Conservation (phyloP, 2,797 vertebrate species). For the Microhierax caerulescens region DNA sequence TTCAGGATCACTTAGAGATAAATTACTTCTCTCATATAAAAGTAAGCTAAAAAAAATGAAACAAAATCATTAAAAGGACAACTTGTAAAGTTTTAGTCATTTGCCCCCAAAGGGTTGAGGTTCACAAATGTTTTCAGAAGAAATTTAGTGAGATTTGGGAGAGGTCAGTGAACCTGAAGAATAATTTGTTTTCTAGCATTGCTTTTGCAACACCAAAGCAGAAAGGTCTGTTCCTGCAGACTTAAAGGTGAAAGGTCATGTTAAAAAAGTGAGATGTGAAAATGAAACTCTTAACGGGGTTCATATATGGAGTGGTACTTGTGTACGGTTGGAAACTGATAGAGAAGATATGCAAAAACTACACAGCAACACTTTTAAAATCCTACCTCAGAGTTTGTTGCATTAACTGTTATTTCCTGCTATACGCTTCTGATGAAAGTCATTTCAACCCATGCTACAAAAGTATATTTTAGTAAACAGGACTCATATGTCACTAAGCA, state of each 20-base stretch:
- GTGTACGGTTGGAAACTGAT: background rate
- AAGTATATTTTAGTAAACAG: background rate
- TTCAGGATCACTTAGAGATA: background rate
- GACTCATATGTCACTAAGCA: background rate
- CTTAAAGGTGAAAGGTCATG: background rate
- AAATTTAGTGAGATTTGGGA: background rate
- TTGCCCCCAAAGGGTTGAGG: background rate
- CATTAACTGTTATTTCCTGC: background rate
- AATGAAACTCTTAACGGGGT: background rate
- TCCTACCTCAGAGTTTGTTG: background rate
- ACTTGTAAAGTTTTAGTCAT: background rate
- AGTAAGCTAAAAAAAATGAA: background rate
- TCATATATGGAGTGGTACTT: background rate
- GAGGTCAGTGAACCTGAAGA: background rate
- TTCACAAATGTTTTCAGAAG: background rate
- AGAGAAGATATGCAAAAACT: background rate
- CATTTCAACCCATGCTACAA: background rate
- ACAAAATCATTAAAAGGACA: background rate
- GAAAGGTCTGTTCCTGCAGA: background rate
- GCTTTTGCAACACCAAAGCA: background rate
- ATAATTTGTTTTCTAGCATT: background rate
- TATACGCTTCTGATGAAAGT: background rate
- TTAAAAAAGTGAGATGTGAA: background rate
- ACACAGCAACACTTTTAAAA: rapidly evolving
- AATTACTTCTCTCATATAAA: background rate